These are phyloP conservation scores for Eupithecia dodoneata DNA, from an alignment of 2,888 invertebrate species.

Conservation along the genomic window DNA sequence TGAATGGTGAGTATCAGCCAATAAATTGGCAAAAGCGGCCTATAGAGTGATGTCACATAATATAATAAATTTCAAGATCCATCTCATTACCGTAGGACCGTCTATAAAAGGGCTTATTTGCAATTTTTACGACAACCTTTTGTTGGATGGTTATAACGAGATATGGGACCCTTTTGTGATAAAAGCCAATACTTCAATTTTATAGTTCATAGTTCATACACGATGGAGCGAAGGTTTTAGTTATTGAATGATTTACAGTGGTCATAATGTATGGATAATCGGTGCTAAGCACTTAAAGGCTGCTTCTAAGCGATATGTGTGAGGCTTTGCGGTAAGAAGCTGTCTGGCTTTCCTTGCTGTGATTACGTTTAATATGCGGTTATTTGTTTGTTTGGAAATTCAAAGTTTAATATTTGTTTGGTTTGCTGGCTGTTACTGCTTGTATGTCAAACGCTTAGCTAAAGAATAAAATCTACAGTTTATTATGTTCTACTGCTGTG, in stretches of 20 bases:
- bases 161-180: conserved; percentile 71
- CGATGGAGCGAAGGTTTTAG: conserved; percentile 67
- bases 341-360: neutral
- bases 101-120: conserved; percentile 70
- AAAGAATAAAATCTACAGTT: too few relatives aligned
- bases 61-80: conserved; percentile 53
- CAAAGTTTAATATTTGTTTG: neutral
- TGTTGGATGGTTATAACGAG: conserved; percentile 68
- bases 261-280: conserved; percentile 79
- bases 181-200: conserved; percentile 78
- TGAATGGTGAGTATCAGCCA: conserved; percentile 33
- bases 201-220: conserved; percentile 80
- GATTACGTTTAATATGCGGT: neutral
- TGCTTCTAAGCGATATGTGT: conserved; percentile 30
- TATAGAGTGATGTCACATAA: conserved; percentile 47
- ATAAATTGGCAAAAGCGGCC: conserved; percentile 44
- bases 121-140: conserved; percentile 77
- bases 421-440: neutral
- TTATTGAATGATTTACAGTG: conserved; percentile 76
- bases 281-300: conserved; percentile 51
- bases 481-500: too few relatives aligned
- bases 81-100: conserved; percentile 65
- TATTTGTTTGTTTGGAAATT: neutral
- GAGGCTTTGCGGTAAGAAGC: conserved; percentile 27
- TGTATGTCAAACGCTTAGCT: neutral